Base-by-base conservation (phyloP, 2,888 invertebrate species). In the Anagyrus pseudococci region DNA sequence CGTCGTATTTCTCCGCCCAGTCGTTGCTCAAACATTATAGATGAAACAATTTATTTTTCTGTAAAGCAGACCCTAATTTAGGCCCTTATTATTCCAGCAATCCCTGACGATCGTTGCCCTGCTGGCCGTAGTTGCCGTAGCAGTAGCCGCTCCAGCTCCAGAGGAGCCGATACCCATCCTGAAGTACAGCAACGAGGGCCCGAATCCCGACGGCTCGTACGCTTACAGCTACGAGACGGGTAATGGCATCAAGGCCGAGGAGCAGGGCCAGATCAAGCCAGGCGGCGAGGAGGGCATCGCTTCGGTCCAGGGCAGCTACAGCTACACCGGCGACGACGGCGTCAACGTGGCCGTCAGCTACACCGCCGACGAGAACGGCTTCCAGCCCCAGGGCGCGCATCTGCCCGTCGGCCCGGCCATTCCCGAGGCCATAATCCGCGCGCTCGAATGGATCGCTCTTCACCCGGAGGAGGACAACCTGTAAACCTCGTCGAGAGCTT, bases 181-280 rank as follows among this genome's bases (percentile, higher is more conserved):
- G 4, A 73, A 71, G 37, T 74, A 75, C 56, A 73, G 69, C 17
- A 75, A 74, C 49, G 76, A 76, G 7, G 78, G 78, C 2, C 78
- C 78, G 0, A 78, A 79, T 41, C 79, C 79, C 4, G 78, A 78
- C 59, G 79, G 79, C 2, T 77, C 78, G 2, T 79, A 78, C 72
- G 72, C 75, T 25, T 79, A 70, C 75, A 78, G 73, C 25, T 84
- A 79, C 72, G 82, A 83, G 67, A 74, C 82, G 13, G 82, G 80
- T 2, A 83, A 83, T 66, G 83, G 83, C 7, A 84, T 84, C 66
- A 68, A 71, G 54, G 80, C 77, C 10, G 74, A 82, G 61, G 83
- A 83, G 67, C 72, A 75, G 43, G 77, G 77, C 0, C 76, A 75
- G 54, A 43, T 81, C 64, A 77, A 77, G 29, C 20, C n/a, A n/a